Evolutionary conservation across 92 coral and sea anemone species (phyloP), one percentile per base, ranked within the genome.

Genomic region (Paragorgia papillata): DNA sequence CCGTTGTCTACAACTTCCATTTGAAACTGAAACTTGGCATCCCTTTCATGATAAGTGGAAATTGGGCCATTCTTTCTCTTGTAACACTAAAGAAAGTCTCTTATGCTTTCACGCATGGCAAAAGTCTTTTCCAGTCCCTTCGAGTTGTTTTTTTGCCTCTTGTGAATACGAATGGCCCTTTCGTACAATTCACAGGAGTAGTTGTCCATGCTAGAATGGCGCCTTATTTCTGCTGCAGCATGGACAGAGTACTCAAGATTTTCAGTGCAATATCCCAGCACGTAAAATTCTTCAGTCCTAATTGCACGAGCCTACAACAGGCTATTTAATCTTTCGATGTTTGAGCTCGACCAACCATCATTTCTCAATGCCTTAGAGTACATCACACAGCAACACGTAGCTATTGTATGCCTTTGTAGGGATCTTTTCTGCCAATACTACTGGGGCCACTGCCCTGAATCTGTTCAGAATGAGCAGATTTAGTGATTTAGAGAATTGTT

Each of bases 141-240:
- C 87, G 96, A 85, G 79, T 90, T 90, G 68, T 90, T 85, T 31
- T 82, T 87, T 50, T 87, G 96, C 41, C n/a, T 56, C 61, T 84
- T 87, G 79, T 90, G 96, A 7, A 54, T 34, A 18, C 79, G 18
- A 24, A 84, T 85, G 5, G 86, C 86, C 10, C 90, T 51, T 44
- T 90, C 91, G 32, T 85, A 90, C 43, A 90, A 24, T 35, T 87
- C 89, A 76, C 96, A 90, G 0, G 90, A 90, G 58, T 87, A 90
- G 22, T n/a, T n/a, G n/a, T n/a, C n/a, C n/a, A n/a, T n/a, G n/a
- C n/a, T n/a, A n/a, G n/a, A n/a, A n/a, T n/a, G 91, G 17, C 80
- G 85, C 17, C 22, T 0, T 18, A 90, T 82, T 14, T 87, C 89
- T 54, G 66, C 71, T 1, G 33, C 75, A 28, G 66, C 62, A 67